Percentiles rank a stretch among this genome's conserved stretches.
These are phyloP conservation scores for Leptinotarsa juncta DNA, from an alignment of 2,888 invertebrate species.

Conservation along the genomic window DNA sequence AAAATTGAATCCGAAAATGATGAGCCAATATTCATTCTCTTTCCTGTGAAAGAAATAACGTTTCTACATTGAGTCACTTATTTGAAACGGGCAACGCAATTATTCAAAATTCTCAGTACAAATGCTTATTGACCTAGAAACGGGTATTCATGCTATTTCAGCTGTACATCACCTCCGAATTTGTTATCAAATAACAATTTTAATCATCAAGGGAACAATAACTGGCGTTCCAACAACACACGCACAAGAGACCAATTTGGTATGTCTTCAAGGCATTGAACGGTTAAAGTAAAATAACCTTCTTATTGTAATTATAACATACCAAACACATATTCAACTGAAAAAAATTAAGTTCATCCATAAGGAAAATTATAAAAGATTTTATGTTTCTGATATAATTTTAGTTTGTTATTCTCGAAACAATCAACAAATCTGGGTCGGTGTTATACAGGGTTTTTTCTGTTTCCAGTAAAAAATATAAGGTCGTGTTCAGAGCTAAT, in stretches of 20 bases:
- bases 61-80: too few species aligned
- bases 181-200: conserved; percentile 13
- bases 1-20: too few species aligned
- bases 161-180: conserved; percentile 3
- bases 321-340: conserved; percentile 1
- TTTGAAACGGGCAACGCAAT: too few species aligned
- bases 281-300: conserved; percentile 8
- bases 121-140: conserved; percentile 5
- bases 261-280: conserved; percentile 15
- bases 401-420: too few species aligned
- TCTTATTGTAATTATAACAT: conserved; percentile 11
- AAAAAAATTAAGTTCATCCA: neutral
- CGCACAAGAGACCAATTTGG: conserved; percentile 15
- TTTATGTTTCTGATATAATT: neutral
- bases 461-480: too few species aligned
- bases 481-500: too few species aligned
- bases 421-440: too few species aligned
- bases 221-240: conserved; percentile 6
- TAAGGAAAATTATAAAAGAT: neutral
- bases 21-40: too few species aligned
- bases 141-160: conserved; percentile 4
- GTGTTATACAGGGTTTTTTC: too few species aligned
- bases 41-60: too few species aligned
- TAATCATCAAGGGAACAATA: conserved; percentile 4
- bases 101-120: neutral